These are phyloP conservation scores for Manis javanica DNA, from an alignment of 2,797 vertebrate species.

Conservation along the genomic window DNA sequence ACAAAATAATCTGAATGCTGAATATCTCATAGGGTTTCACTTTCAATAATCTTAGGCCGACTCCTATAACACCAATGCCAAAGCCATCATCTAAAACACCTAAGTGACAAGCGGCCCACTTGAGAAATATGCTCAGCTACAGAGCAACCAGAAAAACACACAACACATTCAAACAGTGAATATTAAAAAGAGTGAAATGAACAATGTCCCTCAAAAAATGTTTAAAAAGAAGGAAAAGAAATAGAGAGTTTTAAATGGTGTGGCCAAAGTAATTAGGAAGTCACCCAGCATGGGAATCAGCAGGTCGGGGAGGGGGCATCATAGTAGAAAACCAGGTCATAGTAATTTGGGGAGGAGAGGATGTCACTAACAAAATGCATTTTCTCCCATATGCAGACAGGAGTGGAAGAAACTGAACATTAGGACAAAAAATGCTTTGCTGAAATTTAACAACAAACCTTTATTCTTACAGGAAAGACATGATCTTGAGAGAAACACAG, in stretches of 20 bases:
- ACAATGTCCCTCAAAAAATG: rapidly evolving
- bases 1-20: not conserved
- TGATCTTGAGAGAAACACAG: not conserved
- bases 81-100: not conserved
- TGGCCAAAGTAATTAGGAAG: not conserved
- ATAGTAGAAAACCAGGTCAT: not conserved
- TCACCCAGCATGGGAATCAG: not conserved
- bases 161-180: not conserved
- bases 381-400: not conserved
- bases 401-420: not conserved
- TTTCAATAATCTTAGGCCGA: not conserved
- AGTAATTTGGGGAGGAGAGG: not conserved
- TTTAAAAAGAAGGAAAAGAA: not conserved
- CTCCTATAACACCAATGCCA: not conserved
- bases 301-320: not conserved
- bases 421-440: not conserved
- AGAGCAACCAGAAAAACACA: not conserved
- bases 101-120: not conserved
- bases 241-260: not conserved
- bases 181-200: not conserved
- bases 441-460: not conserved
- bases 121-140: not conserved
- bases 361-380: not conserved
- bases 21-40: not conserved
- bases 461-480: not conserved